These are phyloP conservation scores for Drosophila sturtevanti DNA, from an alignment of 1,140 invertebrate genomes.

Conservation along the genomic window DNA sequence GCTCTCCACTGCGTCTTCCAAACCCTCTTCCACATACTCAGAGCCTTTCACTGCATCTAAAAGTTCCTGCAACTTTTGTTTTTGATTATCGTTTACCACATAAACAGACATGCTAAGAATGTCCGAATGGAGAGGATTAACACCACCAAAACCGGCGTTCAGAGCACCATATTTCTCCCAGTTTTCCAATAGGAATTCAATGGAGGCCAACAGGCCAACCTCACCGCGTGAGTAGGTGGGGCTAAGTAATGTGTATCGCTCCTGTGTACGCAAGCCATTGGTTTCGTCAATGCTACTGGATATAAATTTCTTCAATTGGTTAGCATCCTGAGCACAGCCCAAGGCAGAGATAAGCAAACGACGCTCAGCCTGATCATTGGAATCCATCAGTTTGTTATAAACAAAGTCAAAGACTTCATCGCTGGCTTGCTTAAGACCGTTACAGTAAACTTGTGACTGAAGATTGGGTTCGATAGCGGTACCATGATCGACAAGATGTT, in stretches of 20 bases:
- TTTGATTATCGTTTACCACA: slow-evolving; percentile 55
- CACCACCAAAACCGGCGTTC: slow-evolving; percentile 63
- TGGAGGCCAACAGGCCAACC: slow-evolving; percentile 51
- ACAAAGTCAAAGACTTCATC: slow-evolving; percentile 86
- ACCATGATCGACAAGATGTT: slow-evolving; percentile 82
- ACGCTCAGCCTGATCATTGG: slow-evolving; percentile 85
- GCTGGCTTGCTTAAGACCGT: slow-evolving; percentile 85
- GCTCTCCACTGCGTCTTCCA: slow-evolving; percentile 52
- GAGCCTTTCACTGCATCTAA: slow-evolving; percentile 47
- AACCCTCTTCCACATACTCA: slow-evolving; percentile 31
- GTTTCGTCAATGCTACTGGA: slow-evolving; percentile 58
- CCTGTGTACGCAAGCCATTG: slow-evolving; percentile 57
- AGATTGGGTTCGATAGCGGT: slow-evolving; percentile 65
- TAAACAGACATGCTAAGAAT: slow-evolving; percentile 62
- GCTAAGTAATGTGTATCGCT: slow-evolving; percentile 62
- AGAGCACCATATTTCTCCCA: slow-evolving; percentile 59
- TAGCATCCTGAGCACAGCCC: slow-evolving; percentile 83
- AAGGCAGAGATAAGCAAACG: slow-evolving; percentile 84
- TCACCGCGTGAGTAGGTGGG: slow-evolving; percentile 65
- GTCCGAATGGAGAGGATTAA: slow-evolving; percentile 61
- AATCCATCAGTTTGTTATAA: slow-evolving; percentile 84
- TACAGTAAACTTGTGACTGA: slow-evolving; percentile 85
- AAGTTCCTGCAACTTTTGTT: slow-evolving; percentile 49
- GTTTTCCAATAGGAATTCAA: slow-evolving; percentile 62
- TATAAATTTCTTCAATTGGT: slow-evolving; percentile 61